Base-by-base conservation (phyloP, 92 coral and sea anemone species). In the Heteractis magnifica region DNA sequence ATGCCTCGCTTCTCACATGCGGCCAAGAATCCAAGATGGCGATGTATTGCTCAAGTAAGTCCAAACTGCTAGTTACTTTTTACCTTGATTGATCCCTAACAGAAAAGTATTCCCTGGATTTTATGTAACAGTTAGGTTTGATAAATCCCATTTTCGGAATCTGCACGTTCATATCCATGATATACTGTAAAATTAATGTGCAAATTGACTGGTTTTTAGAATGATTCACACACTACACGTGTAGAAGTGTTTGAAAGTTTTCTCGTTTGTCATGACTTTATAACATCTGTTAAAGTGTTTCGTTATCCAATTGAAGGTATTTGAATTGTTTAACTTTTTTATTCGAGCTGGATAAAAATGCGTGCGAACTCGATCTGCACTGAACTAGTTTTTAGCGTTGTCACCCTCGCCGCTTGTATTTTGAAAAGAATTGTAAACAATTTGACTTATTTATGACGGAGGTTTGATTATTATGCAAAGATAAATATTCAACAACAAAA, bases 31-130 rank as follows among this genome's bases (percentile, higher is more conserved):
- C 85, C 98, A 97, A 97, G 90, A 97, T 97, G 99, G 98, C 99
- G 99, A 91, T 97, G 83, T 89, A 86, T 82, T 97, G 99, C 89
- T 94, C 99, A 94, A 97, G 99, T 97, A 91, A 94, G 99, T 92
- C 10, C 52, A 58, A 8, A 62, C 3, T 18, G 12, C 82, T 10
- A 68, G 4, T 34, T 76, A 65, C 71, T 77, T 81, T 64, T 77
- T 18, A 77, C 48, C 58, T 50, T 50, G 51, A 52, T 81, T 68
- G 8, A 70, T 48, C 84, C n/a, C 62, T 8, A 48, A 9, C 4
- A 26, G 18, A 18, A 52, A 51, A 51, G 23, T 19, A 9, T 44
- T 34, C 21, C 21, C 4, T 51, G 18, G 14, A 51, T 15, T 68
- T n/a, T 1, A 51, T 51, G 49, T 2, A 68, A 14, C 5, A 12